Conservation (phyloP, 37 sponge, comb jelly and placozoan genomes). For the Lycopodina hypogea region DNA sequence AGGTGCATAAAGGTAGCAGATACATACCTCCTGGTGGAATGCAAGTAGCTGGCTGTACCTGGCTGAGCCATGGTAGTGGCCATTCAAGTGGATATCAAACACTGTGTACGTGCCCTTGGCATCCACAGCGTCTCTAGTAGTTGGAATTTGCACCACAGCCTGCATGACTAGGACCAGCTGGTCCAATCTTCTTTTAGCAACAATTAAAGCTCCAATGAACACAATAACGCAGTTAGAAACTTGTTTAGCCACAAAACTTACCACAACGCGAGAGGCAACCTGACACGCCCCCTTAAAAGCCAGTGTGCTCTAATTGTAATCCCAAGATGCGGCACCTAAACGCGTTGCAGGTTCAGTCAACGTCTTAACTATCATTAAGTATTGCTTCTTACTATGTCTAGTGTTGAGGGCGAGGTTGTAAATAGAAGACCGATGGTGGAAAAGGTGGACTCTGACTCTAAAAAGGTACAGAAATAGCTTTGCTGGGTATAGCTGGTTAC, state of each 20-base stretch:
- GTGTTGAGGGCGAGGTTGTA: neutral
- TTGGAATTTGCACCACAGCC: constrained; percentile 21
- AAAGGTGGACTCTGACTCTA: neutral
- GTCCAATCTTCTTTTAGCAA: too few species aligned
- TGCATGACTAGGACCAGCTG: neutral
- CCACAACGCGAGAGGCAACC: neutral
- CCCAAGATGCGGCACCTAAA: too few species aligned
- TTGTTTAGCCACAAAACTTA: too few species aligned
- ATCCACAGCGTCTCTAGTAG: constrained; percentile 21
- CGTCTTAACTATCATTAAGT: too few species aligned
- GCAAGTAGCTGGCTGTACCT: constrained; percentile 65
- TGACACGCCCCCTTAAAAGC: neutral
- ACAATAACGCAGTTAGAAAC: too few species aligned
- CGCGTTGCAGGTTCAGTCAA: too few species aligned
- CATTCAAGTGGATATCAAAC: constrained; percentile 63
- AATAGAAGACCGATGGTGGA: constrained; percentile 7
- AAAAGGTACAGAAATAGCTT: neutral
- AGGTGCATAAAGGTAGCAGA: too few species aligned
- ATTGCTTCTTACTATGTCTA: constrained; percentile 14
- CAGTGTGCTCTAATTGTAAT: too few species aligned
- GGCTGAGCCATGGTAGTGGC: constrained; percentile 62
- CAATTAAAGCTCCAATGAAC: too few species aligned
- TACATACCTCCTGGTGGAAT: constrained; percentile 54
- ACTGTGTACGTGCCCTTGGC: constrained; percentile 37
- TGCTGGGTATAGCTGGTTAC: neutral